A percentile compares a stretch with the other conserved stretches of the same genome.
phyloP scores from a whole-genome alignment of 1,140 invertebrate genomes.

The Drosophila virilis region DNA sequence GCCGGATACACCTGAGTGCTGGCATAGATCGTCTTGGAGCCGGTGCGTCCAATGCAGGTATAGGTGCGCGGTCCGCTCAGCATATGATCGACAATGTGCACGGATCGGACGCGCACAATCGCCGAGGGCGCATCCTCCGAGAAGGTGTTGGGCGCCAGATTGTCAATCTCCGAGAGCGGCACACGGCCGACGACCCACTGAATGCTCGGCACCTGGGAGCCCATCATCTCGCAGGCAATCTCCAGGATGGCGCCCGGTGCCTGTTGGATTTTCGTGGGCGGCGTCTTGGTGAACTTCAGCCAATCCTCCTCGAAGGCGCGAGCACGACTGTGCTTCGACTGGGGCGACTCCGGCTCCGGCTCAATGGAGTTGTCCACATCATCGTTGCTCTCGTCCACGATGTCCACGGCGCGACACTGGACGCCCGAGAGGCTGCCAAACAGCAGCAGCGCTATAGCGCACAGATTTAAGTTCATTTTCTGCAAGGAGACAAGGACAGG shows the following conservation, averaged over 20 bases:
- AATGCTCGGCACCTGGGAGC: constrained; percentile 88
- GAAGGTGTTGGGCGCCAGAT: constrained; percentile 85
- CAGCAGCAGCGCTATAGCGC: constrained; percentile 80
- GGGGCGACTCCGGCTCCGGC: constrained; percentile 33
- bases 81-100: constrained; percentile 86
- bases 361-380: constrained; percentile 81
- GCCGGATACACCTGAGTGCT: constrained; percentile 85
- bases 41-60: constrained; percentile 90
- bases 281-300: constrained; percentile 85
- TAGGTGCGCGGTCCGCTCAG: constrained; percentile 84
- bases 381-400: constrained; percentile 70
- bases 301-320: constrained; percentile 82
- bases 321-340: constrained; percentile 40
- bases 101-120: constrained; percentile 87
- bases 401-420: constrained; percentile 75
- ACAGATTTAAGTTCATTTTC: constrained; percentile 83
- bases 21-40: constrained; percentile 86
- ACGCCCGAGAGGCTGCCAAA: constrained; percentile 58
- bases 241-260: constrained; percentile 85
- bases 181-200: constrained; percentile 88
- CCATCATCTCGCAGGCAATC: constrained; percentile 88
- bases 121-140: constrained; percentile 85
- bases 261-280: constrained; percentile 81
- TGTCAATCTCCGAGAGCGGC: constrained; percentile 85
- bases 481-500: constrained; percentile 33